These are phyloP conservation scores for Dilophus febrilis DNA, from an alignment of 2,888 invertebrate genomes.

Conservation along the genomic window DNA sequence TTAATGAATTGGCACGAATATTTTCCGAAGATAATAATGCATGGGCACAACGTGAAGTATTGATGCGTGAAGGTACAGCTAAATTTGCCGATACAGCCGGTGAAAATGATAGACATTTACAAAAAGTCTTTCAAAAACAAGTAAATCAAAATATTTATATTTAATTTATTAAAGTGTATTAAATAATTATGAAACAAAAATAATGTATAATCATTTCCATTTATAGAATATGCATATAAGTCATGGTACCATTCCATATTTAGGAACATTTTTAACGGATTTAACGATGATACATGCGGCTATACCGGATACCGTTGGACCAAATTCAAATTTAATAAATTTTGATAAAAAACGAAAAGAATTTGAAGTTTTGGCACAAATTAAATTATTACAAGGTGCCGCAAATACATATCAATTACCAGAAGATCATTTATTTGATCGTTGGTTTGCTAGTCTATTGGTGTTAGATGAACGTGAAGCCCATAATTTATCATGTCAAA, in stretches of 20 bases:
- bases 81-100: slow-evolving; percentile 88
- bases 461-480: slow-evolving; percentile 86
- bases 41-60: slow-evolving; percentile 78
- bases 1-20: slow-evolving; percentile 86
- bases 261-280: slow-evolving; percentile 96
- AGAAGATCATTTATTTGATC: slow-evolving; percentile 73
- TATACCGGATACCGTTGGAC: slow-evolving; percentile 54
- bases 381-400: slow-evolving; percentile 85
- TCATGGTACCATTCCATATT: slow-evolving; percentile 91
- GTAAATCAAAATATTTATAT: not conserved
- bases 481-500: slow-evolving; percentile 73
- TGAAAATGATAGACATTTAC: slow-evolving; percentile 73
- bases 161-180: no score
- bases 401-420: slow-evolving; percentile 87
- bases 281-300: slow-evolving; percentile 98
- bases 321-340: slow-evolving; percentile 80
- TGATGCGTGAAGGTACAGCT: slow-evolving; percentile 95
- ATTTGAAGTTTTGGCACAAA: slow-evolving; percentile 95
- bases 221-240: slow-evolving; percentile 49
- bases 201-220: slow-evolving; percentile 7
- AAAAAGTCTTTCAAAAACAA: slow-evolving; percentile 68
- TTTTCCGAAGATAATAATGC: slow-evolving; percentile 98
- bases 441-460: slow-evolving; percentile 88
- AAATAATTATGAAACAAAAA: not conserved
- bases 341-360: slow-evolving; percentile 97